phyloP scores from a whole-genome alignment of 2,797 vertebrate genomes.

The Cryptoblepharus egeriae region DNA sequence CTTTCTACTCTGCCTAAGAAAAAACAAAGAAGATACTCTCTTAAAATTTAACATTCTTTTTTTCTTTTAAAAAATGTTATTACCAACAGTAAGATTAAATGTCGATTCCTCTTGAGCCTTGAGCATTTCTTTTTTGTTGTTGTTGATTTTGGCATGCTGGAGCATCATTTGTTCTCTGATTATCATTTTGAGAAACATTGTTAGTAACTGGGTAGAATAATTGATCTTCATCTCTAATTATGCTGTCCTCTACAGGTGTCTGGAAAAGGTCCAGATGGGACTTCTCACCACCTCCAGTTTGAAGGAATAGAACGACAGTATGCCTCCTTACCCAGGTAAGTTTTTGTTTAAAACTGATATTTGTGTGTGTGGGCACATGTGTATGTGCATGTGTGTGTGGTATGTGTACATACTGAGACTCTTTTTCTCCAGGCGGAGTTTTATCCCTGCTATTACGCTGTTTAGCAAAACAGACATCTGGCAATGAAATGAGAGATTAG shows the following conservation, averaged over 20 bases:
- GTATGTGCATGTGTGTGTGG: too few relatives aligned
- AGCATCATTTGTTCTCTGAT: slow-evolving; percentile 70
- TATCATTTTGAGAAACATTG: slow-evolving; percentile 73
- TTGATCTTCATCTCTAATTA: slow-evolving; percentile 78
- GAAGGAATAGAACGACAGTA: slow-evolving; percentile 92
- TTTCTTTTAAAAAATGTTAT: slow-evolving; percentile 34
- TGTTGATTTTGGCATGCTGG: slow-evolving; percentile 71
- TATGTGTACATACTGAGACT: background rate
- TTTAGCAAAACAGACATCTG: slow-evolving; percentile 50
- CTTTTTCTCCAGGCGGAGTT: background rate
- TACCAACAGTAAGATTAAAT: slow-evolving; percentile 62
- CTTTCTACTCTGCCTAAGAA: background rate
- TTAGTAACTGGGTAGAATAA: slow-evolving; percentile 74
- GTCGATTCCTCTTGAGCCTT: slow-evolving; percentile 50
- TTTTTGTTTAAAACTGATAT: background rate
- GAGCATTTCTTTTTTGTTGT: slow-evolving; percentile 63
- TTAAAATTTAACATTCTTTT: slow-evolving; percentile 51
- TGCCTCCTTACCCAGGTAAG: slow-evolving; percentile 91
- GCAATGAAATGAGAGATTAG: slow-evolving; percentile 48
- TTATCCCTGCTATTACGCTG: slow-evolving; percentile 14
- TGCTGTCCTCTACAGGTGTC: slow-evolving; percentile 82
- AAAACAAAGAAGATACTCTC: background rate
- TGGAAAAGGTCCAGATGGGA: slow-evolving; percentile 84
- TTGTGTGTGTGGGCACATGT: background rate
- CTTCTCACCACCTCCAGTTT: slow-evolving; percentile 78